Conservation (phyloP, 2,113 vertebrate species). For the Epinephelus lanceolatus region DNA sequence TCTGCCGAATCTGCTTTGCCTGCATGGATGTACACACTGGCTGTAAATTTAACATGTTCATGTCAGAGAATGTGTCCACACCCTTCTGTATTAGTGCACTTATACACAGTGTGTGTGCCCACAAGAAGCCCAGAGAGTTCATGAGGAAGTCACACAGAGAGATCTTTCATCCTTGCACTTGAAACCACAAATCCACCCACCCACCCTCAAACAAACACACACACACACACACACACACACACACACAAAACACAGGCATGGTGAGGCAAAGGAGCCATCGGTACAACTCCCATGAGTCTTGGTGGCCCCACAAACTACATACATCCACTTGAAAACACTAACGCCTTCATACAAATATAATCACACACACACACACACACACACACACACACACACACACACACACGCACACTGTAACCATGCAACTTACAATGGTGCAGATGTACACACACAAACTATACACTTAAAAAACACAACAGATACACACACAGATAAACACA, state of each 20-base stretch:
- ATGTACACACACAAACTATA: constrained; percentile 20
- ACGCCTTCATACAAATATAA: not conserved
- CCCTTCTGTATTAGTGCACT: not conserved
- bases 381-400: constrained; percentile 15
- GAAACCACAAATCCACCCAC: constrained; percentile 47
- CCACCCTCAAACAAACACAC: constrained; percentile 12
- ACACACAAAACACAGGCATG: constrained; percentile 2
- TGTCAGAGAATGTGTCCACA: constrained; percentile 21
- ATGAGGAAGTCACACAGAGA: constrained; percentile 41
- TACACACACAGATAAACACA: not conserved
- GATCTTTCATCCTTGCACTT: constrained; percentile 35
- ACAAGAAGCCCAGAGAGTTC: constrained; percentile 39
- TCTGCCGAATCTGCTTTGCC: not conserved
- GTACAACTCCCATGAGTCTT: constrained; percentile 45
- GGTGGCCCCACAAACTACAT: constrained; percentile 32
- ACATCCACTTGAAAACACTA: constrained; percentile 32
- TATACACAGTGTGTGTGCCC: not conserved
- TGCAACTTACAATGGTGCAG: constrained; percentile 27
- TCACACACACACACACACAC: constrained; percentile 13
- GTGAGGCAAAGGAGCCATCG: constrained; percentile 26
- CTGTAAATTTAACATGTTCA: not conserved
- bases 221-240: constrained; percentile 12
- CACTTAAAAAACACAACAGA: not conserved
- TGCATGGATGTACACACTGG: not conserved
- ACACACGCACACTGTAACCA: not conserved